Conservation (phyloP, 2,888 invertebrate genomes). For the Nipponacmea schrenckii region DNA sequence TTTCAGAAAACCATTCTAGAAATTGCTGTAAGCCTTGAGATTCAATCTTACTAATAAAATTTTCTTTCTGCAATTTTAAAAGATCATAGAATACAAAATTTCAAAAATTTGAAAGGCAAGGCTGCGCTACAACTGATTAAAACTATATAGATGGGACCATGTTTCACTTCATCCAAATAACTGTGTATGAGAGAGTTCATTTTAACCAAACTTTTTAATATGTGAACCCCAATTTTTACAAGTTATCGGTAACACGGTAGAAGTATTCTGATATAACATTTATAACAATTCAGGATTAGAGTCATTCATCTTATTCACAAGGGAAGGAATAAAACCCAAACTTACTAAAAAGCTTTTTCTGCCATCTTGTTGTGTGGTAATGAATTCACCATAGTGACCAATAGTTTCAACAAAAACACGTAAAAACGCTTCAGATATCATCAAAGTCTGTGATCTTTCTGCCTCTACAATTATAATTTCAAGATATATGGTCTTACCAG, state of each 20-base stretch:
- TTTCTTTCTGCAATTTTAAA: conserved; percentile 75
- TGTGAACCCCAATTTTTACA: too few relatives aligned
- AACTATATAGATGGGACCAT: too few relatives aligned
- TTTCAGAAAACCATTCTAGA: conserved; percentile 87
- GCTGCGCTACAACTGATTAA: too few relatives aligned
- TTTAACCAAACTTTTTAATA: too few relatives aligned
- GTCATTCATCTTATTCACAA: too few relatives aligned
- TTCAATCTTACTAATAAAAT: conserved; percentile 76
- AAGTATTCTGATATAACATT: too few relatives aligned
- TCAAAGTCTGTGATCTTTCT: conserved; percentile 68
- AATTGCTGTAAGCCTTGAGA: conserved; percentile 75
- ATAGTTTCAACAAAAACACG: conserved; percentile 82
- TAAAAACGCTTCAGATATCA: conserved; percentile 83
- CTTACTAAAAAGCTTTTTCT: conserved; percentile 69
- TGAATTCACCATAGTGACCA: conserved; percentile 76
- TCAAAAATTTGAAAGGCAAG: conserved; percentile 13
- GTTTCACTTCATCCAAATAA: too few relatives aligned
- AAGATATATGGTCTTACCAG: too few relatives aligned
- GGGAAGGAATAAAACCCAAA: neutral
- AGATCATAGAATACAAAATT: conserved; percentile 4
- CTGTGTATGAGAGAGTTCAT: too few relatives aligned
- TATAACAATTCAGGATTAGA: too few relatives aligned
- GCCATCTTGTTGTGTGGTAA: conserved; percentile 70
- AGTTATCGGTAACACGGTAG: too few relatives aligned
- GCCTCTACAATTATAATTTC: conserved; percentile 42